Evolutionary conservation across 2,113 vertebrate genomes (phyloP).

Genomic region (Zosterops borbonicus): DNA sequence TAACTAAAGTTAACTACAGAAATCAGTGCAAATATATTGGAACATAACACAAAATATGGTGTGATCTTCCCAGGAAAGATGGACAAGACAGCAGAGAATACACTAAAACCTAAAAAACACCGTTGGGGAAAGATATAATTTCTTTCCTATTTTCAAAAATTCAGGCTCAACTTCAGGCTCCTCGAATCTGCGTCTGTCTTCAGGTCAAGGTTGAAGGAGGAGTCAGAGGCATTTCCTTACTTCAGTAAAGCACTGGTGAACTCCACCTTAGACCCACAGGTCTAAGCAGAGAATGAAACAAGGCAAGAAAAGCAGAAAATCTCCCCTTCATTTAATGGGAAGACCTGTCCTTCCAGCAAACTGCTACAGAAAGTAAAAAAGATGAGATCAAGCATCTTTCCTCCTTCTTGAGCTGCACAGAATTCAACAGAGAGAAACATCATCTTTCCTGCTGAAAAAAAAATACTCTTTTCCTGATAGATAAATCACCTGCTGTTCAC

Average conservation of each 20-base stretch:
- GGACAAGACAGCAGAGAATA: background rate
- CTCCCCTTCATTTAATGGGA: background rate
- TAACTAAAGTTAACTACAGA: background rate
- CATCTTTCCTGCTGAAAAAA: background rate
- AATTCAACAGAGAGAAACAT: slow-evolving; percentile 5
- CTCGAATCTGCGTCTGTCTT: background rate
- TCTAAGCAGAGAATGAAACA: background rate
- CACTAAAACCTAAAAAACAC: background rate
- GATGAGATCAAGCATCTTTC: background rate
- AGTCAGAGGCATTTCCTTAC: background rate
- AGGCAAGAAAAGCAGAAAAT: background rate
- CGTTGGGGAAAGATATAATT: background rate
- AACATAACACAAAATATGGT: background rate
- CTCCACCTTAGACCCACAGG: background rate
- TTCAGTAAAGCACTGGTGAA: background rate
- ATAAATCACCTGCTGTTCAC: background rate
- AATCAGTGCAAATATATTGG: background rate
- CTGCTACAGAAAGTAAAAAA: background rate
- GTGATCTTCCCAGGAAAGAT: background rate
- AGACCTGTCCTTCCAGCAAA: background rate
- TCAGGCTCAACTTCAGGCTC: background rate
- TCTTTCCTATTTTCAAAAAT: background rate
- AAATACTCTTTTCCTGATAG: background rate
- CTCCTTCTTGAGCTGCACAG: background rate
- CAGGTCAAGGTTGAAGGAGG: background rate